Evolutionary conservation across 1,140 invertebrate genomes (phyloP), one percentile per base, ranked within the genome.

Genomic region (Brachionus rubens): DNA sequence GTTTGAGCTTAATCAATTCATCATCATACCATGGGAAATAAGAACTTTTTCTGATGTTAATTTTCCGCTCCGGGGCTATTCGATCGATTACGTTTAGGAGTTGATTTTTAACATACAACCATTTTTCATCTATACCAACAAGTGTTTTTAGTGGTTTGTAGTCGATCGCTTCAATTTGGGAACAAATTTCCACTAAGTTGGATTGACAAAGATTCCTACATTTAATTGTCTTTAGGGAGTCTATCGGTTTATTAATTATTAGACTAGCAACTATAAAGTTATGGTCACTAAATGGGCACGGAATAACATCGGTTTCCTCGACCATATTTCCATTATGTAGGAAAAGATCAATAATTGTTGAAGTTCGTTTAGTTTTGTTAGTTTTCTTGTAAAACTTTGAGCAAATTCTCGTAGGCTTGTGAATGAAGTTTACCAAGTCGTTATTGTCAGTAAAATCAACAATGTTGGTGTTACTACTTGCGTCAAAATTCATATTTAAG

Each of bases 331-430:
- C n/a, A n/a, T n/a, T n/a, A n/a, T n/a, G n/a, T n/a, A n/a, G n/a
- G n/a, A n/a, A n/a, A n/a, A n/a, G n/a, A 21, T 48, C 47, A 19
- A 48, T 48, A 19, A 48, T n/a, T n/a, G 47, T 48, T 48, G 47
- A 48, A 19, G 47, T 48, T 48, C n/a, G 16, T 48, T 48, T 48
- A 21, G 47, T 48, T 48, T 48, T 48, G 47, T 48, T 48, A 19
- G 47, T 48, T 48, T 48, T 48, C 24, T 48, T 48, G 47, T 48
- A 48, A 21, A 19, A 48, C 47, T 48, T 48, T n/a, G 47, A 48
- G 24, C 4, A 48, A 19, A 7, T 21, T 48, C 47, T 48, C 16
- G n/a, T n/a, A n/a, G n/a, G n/a, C n/a, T n/a, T n/a, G n/a, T n/a
- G n/a, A n/a, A n/a, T n/a, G n/a, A n/a, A n/a, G n/a, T n/a, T n/a